phyloP scores from a whole-genome alignment of 2,888 invertebrate species.

The Acleris emargana region DNA sequence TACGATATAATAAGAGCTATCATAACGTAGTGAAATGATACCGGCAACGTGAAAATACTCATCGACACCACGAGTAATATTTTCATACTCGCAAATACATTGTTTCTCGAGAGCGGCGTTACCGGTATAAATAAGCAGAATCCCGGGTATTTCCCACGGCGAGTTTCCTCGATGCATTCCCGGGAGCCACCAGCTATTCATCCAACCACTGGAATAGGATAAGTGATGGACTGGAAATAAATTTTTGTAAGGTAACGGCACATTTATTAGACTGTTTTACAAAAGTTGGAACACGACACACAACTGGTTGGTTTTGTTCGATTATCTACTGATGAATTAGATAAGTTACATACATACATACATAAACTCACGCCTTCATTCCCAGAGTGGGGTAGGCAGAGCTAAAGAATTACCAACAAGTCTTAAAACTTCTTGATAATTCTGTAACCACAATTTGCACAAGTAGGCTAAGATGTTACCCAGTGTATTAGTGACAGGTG shows the following conservation, averaged over 20 bases:
- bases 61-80: not conserved
- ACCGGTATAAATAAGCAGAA: not conserved
- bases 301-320: not conserved
- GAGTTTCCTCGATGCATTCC: slow-evolving; percentile 3
- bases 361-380: too few relatives aligned
- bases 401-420: too few relatives aligned
- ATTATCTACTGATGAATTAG: too few relatives aligned
- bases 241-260: slow-evolving; percentile 15
- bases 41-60: not conserved
- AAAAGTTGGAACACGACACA: not conserved
- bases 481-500: too few relatives aligned
- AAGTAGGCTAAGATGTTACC: too few relatives aligned
- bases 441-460: too few relatives aligned
- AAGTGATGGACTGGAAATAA: slow-evolving; percentile 24
- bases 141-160: not conserved
- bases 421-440: too few relatives aligned
- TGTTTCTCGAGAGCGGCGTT: not conserved
- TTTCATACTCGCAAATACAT: not conserved
- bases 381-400: too few relatives aligned
- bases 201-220: slow-evolving; percentile 1
- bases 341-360: too few relatives aligned
- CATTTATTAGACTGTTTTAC: slow-evolving; percentile 17
- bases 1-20: too few relatives aligned
- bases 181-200: slow-evolving; percentile 8
- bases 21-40: too few relatives aligned